phyloP scores from a whole-genome alignment of 1,140 invertebrate genomes.

The Thaumatotibia leucotreta region DNA sequence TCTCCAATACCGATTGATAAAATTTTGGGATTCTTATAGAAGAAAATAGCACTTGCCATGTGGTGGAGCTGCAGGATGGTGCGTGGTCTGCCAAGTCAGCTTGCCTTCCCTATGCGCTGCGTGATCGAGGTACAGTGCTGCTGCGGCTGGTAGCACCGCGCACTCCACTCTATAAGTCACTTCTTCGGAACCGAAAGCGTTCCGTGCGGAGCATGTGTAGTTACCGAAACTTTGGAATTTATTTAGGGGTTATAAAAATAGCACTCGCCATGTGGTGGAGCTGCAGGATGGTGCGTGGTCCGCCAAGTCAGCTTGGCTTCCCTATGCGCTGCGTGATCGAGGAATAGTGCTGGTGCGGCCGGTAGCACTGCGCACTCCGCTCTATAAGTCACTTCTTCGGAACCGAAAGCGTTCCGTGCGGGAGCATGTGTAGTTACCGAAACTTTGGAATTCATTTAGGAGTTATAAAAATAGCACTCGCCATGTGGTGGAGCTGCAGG shows the following conservation, averaged over 20 bases:
- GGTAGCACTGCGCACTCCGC: slow-evolving; percentile 59
- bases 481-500: too few relatives aligned
- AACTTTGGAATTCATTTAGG: too few relatives aligned
- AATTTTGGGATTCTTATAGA: too few relatives aligned
- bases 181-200: slow-evolving; percentile 85
- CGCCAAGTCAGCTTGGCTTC: slow-evolving; percentile 54
- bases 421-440: slow-evolving; percentile 78
- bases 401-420: slow-evolving; percentile 85
- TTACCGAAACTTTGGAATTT: too few relatives aligned
- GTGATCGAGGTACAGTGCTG: slow-evolving; percentile 70
- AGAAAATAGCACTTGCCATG: slow-evolving; percentile 40
- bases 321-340: slow-evolving; percentile 50
- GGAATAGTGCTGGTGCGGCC: slow-evolving; percentile 61
- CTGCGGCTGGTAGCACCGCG: slow-evolving; percentile 81
- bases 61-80: slow-evolving; percentile 55
- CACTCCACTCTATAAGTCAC: slow-evolving; percentile 85
- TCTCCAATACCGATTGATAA: slow-evolving; percentile 82
- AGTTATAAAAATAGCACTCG: neutral
- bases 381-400: slow-evolving; percentile 84
- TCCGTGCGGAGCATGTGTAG: slow-evolving; percentile 40
- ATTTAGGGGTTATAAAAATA: neutral
- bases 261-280: too few relatives aligned
- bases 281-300: too few relatives aligned
- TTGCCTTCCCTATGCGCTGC: slow-evolving; percentile 49
- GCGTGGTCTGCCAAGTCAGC: slow-evolving; percentile 51